Evolutionary conservation across 1,140 invertebrate genomes (phyloP).

Genomic region (Drosophila miranda): DNA sequence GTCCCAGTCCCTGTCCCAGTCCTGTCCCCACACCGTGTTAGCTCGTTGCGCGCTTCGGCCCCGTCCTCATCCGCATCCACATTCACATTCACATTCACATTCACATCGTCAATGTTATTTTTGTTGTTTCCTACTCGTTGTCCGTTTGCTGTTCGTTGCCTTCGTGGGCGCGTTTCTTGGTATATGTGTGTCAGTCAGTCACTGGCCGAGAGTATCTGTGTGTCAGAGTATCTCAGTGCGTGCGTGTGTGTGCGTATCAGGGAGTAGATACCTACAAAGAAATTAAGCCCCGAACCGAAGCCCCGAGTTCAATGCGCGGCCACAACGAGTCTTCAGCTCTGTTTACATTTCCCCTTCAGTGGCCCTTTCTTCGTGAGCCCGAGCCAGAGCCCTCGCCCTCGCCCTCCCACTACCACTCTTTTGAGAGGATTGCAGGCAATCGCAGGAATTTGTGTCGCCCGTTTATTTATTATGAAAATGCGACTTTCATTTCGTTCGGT

Average conservation of each 20-base stretch:
- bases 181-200: conserved; percentile 79
- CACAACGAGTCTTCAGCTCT: conserved; percentile 48
- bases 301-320: conserved; percentile 67
- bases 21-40: conserved; percentile 13
- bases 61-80: conserved; percentile 5
- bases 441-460: conserved; percentile 44
- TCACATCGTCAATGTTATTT: conserved; percentile 74
- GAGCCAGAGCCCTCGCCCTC: not conserved
- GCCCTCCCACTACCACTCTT: not conserved
- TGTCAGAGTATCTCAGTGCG: conserved; percentile 9
- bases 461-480: conserved; percentile 55
- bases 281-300: conserved; percentile 35
- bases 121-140: conserved; percentile 72
- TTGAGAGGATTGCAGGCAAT: conserved; percentile 1
- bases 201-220: conserved; percentile 46
- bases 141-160: conserved; percentile 34
- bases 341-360: conserved; percentile 61
- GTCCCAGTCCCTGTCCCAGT: not conserved
- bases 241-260: conserved; percentile 39
- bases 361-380: not conserved
- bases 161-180: conserved; percentile 41
- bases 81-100: no score
- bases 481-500: conserved; percentile 43
- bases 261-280: conserved; percentile 68
- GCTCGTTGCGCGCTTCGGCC: conserved; percentile 27